Evolutionary conservation across 2,113 vertebrate genomes (phyloP), one percentile per base, ranked within the genome.

Genomic region (Aramus guarauna): DNA sequence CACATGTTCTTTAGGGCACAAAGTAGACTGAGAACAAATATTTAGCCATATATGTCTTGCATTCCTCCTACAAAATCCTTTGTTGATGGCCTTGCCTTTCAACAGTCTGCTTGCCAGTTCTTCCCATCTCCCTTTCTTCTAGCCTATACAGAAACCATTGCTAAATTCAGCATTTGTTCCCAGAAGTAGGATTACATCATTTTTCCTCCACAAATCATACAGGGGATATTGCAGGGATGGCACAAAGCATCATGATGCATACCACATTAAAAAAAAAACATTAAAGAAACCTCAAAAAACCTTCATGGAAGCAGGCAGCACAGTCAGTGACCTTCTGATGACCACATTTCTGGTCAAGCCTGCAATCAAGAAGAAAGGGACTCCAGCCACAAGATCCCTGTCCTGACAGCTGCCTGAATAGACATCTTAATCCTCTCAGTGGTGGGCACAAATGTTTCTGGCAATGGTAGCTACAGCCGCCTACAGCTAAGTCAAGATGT

Each of bases 11-110:
- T 82, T 62, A 52, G 94, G 84, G 90, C 76, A 94, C 86, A 80
- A 80, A 88, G 72, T 62, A 81, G n/a, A 73, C 73, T 12, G 37
- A 91, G 75, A 94, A 90, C 77, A 97, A 96, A 90, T 84, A 96
- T 96, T 95, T 90, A 84, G 76, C 74, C 48, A 55, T 86, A 7
- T 81, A 95, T 50, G 52, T 73, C 56, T 88, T 52, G 41, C 66
- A 69, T 68, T 85, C 85, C 68, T 92, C 71, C 68, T 41, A 82
- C 58, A 91, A 89, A 83, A 92, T 16, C 13, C 21, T 86, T 85
- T 90, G 58, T 36, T 78, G 87, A 86, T 52, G 37, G 32, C 47
- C 73, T 88, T 86, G 48, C 62, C 77, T 90, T 50, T 85, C 52
- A 88, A 56, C 23, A 22, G 19, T 48, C 72, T 84, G 66, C 23